Base-by-base conservation (phyloP, 2,888 invertebrate species). In the Crematogaster levior region DNA sequence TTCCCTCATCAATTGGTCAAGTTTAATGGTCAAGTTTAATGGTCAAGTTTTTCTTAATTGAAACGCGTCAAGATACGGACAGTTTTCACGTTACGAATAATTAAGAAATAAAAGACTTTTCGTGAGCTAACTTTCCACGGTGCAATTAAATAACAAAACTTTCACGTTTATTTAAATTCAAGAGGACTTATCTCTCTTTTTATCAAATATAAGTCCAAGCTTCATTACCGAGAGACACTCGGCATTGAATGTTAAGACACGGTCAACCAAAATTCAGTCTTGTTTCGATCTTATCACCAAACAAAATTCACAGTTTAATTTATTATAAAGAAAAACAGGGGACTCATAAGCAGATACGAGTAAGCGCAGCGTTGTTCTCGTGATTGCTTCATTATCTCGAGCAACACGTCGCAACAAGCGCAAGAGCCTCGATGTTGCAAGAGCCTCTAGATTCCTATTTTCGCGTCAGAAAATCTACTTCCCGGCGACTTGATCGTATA, bases 111-210 rank as follows among this genome's bases (percentile, higher is more conserved):
- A 27, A 27, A 9, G 9, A 37, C n/a, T 6, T 61, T 27, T 66
- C 18, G 15, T 21, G 24, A 75, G 21, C 18, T 18, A 61, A 51
- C 34, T 66, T 66, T 6, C 21, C 66, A n/a, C 3, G 3, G 15
- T 37, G 65, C 15, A 27, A 53, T 75, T 75, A 40, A 53, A 53
- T 66, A 66, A 75, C 66, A 40, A 75, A 53, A 66, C 24, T 65
- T 27, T 40, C 48, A 9, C 10, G 51, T 75, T 37, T 3, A 27
- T 65, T 75, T 24, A 48, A 75, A 65, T 63, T 40, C 24, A 65
- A 65, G 15, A 10, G 15, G n/a, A 63, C 12, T 37, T 65, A 27
- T 5, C 15, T 75, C 37, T 51, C 51, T 43, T 40, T n/a, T 65
- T 65, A 65, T 65, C 27, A 63, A n/a, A 21, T 51, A 51, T 75